Evolutionary conservation across 2,888 invertebrate species (phyloP).

Genomic region (Microctonus brassicae): DNA sequence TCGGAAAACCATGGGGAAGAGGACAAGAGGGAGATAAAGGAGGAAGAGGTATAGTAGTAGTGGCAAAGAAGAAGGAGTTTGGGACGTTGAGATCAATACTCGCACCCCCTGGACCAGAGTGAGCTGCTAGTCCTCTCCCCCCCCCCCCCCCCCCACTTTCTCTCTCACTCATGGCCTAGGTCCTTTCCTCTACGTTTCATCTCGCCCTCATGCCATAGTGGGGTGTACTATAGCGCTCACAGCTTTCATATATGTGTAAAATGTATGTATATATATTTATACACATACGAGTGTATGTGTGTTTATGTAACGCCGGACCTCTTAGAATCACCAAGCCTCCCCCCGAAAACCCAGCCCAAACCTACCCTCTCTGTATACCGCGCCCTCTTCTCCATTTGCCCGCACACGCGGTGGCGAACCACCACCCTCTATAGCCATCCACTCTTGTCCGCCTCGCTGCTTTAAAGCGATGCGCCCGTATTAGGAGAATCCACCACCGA

Average conservation of each 20-base stretch:
- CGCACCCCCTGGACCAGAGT: constrained; percentile 67
- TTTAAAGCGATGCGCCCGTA: constrained; percentile 66
- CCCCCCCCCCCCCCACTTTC: constrained; percentile 55
- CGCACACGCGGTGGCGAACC: constrained; percentile 51
- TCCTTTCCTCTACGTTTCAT: constrained; percentile 37
- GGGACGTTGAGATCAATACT: constrained; percentile 67
- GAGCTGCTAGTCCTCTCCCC: too few species aligned
- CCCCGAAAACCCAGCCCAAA: constrained; percentile 49
- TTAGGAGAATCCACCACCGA: constrained; percentile 42
- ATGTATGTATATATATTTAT: too few species aligned
- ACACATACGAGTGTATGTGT: constrained; percentile 44
- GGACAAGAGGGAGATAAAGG: constrained; percentile 32
- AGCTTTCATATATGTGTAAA: too few species aligned
- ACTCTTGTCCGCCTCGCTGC: constrained; percentile 38
- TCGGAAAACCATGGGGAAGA: constrained; percentile 39
- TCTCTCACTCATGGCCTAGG: constrained; percentile 25
- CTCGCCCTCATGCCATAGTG: constrained; percentile 36
- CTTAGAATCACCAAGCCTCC: constrained; percentile 65
- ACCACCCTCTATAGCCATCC: constrained; percentile 57
- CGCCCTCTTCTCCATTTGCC: constrained; percentile 30
- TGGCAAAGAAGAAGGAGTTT: constrained; percentile 48
- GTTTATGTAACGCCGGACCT: constrained; percentile 62
- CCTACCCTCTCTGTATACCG: constrained; percentile 32
- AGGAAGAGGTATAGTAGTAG: constrained; percentile 35
- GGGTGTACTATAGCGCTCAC: too few species aligned